Evolutionary conservation across 2,888 invertebrate species (phyloP).

Genomic region (Ferdinandea cuprea): DNA sequence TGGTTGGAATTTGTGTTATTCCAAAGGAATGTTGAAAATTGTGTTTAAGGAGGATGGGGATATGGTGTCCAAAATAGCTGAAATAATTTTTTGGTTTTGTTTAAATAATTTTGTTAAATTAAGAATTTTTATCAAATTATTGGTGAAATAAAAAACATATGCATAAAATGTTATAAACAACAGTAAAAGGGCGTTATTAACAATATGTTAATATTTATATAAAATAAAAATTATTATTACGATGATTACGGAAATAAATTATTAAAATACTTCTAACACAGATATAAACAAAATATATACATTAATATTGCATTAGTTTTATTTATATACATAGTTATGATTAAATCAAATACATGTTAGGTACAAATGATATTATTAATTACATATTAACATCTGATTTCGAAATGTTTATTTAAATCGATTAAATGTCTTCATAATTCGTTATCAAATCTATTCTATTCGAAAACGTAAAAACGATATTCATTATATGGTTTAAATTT

Average conservation of each 20-base stretch:
- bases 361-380: too few relatives aligned
- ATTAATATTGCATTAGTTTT: too few relatives aligned
- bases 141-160: constrained; percentile 4
- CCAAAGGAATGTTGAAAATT: constrained; percentile 43
- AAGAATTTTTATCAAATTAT: not conserved
- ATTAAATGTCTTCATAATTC: too few relatives aligned
- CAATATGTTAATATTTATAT: not conserved
- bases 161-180: constrained; percentile 1
- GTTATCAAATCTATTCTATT: too few relatives aligned
- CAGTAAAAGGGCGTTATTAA: not conserved
- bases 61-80: constrained; percentile 57
- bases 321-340: too few relatives aligned
- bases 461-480: too few relatives aligned
- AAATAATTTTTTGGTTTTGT: constrained; percentile 55
- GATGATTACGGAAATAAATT: not conserved
- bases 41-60: constrained; percentile 31
- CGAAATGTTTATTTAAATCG: too few relatives aligned
- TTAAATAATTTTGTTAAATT: constrained; percentile 29
- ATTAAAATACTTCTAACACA: not conserved
- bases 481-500: too few relatives aligned
- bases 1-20: constrained; percentile 42
- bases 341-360: too few relatives aligned
- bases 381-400: too few relatives aligned
- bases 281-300: too few relatives aligned
- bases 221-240: not conserved